A percentile compares a stretch with the other conserved stretches of the same genome.
These are phyloP conservation scores for Polydrusus pterygomalis DNA, from an alignment of 2,888 invertebrate genomes.

Conservation along the genomic window DNA sequence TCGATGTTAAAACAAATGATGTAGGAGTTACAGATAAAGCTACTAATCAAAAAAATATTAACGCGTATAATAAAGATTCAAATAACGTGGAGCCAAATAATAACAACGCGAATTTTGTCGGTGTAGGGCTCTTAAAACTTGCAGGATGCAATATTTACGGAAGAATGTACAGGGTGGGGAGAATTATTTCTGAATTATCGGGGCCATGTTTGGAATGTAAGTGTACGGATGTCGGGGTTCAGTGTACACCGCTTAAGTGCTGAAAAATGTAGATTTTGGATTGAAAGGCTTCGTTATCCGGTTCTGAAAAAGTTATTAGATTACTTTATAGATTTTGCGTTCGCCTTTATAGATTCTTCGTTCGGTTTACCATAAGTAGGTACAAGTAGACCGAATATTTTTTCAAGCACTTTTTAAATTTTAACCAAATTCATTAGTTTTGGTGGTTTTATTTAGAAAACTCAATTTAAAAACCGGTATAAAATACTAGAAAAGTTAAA, in stretches of 20 bases:
- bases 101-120: slow-evolving; percentile 52
- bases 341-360: too few relatives aligned
- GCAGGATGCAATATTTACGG: slow-evolving; percentile 94
- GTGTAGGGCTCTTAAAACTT: slow-evolving; percentile 80
- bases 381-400: too few relatives aligned
- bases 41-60: background rate
- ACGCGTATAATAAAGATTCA: slow-evolving; percentile 15
- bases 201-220: slow-evolving; percentile 88
- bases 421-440: too few relatives aligned
- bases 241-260: slow-evolving; percentile 76
- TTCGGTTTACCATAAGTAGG: too few relatives aligned
- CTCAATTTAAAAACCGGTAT: background rate
- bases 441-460: too few relatives aligned
- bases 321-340: too few relatives aligned
- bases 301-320: too few relatives aligned
- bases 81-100: background rate
- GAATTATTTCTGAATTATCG: slow-evolving; percentile 88
- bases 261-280: slow-evolving; percentile 31
- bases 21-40: background rate
- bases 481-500: too few relatives aligned
- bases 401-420: too few relatives aligned
- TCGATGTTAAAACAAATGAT: background rate
- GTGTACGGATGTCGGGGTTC: slow-evolving; percentile 90
- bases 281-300: too few relatives aligned
- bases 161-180: slow-evolving; percentile 88